Base-by-base conservation (phyloP, 2,888 invertebrate species). In the Cepaea hortensis region DNA sequence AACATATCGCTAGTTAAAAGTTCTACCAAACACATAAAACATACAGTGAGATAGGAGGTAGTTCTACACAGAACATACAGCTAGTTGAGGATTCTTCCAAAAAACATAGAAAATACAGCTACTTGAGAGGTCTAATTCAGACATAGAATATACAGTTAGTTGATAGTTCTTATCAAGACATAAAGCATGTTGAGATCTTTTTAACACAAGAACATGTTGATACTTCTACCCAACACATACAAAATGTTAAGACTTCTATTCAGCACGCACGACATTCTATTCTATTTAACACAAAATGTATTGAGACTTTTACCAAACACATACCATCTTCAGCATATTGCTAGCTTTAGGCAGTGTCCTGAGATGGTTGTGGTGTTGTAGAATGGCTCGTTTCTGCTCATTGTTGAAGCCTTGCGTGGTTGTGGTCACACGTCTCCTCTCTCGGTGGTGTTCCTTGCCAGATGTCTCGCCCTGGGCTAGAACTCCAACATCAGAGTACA, bases 281-380 rank as follows among this genome's bases (percentile, higher is more conserved):
- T 48, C 4, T 48, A 55, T 20, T 62, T 20, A 46, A 6, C 76
- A 35, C 35, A 35, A 35, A 35, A 35, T 35, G 35, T 55, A 11
- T 55, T 55, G 55, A 55, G 55, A 55, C 55, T 55, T 6, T 55
- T 55, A 55, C 61, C 61, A 9, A 18, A 5, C 13, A 79, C 79
- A 11, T 35, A 79, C 79, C 79, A 79, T 35, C 79, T 23, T 76
- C 50, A 79, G 62, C 65, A 77, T 62, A 20, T 85, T 35, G 68
- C 55, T 48, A 6, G 68, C 50, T 9, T 23, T 35, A 1, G 7
- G 3, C 50, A 13, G 5, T 6, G 46, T 68, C 48, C 68, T 77
- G 20, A 70, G 77, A 3, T 18, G 2, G 48, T 55, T 76, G 68
- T 68, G 85, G n/a, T 48, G 11, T 79, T 65, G 6, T 7, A 50